phyloP scores from a whole-genome alignment of 2,113 vertebrate genomes.

The Hippopotamus amphibius region DNA sequence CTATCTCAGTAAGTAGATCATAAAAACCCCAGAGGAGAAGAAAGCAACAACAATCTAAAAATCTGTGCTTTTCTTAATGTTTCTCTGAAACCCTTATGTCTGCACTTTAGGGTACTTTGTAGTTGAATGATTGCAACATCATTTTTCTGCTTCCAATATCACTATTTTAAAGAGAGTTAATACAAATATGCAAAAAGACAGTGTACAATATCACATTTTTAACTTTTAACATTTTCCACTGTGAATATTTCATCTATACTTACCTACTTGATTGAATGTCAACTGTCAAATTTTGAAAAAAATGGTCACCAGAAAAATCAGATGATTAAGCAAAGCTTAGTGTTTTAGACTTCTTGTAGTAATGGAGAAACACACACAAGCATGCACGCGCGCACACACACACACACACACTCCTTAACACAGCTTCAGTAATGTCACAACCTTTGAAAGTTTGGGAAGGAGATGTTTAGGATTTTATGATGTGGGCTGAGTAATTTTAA shows the following conservation, averaged over 20 bases:
- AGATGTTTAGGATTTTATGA: background rate
- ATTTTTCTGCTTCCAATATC: background rate
- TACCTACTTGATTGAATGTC: background rate
- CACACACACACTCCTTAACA: background rate
- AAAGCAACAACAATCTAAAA: background rate
- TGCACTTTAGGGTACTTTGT: background rate
- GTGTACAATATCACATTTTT: background rate
- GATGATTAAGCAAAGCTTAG: background rate
- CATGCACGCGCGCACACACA: too few relatives aligned
- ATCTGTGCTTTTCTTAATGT: background rate
- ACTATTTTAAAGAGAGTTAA: background rate
- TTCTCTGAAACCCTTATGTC: background rate
- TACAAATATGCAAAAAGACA: background rate
- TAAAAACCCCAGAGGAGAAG: background rate
- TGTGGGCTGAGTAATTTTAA: background rate
- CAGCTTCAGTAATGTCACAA: background rate
- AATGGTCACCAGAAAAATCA: background rate
- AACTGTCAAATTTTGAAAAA: background rate
- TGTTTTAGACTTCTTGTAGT: background rate
- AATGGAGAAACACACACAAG: background rate
- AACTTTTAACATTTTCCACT: background rate
- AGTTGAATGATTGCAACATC: background rate
- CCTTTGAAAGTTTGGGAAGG: background rate
- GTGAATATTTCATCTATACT: background rate
- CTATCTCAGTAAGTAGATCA: background rate